A percentile compares a stretch with the other conserved stretches of the same genome.
Conservation (phyloP, 2,888 invertebrate species). For the Alsophila aescularia region DNA sequence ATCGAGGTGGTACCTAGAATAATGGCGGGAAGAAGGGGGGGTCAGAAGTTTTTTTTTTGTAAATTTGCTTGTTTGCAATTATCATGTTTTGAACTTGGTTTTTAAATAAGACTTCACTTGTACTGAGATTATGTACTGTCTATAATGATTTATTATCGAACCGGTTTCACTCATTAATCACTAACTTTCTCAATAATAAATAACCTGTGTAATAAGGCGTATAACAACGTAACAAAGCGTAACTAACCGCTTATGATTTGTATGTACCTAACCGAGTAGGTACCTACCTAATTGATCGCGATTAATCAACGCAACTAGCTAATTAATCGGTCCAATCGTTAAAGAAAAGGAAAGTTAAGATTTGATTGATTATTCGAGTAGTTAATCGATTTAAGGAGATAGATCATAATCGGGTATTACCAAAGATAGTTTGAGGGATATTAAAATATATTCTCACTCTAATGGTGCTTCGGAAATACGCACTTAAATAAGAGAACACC, state of each 20-base stretch:
- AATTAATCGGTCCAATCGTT: conserved; percentile 46
- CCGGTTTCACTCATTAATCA: conserved; percentile 61
- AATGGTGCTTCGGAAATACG: too few relatives aligned
- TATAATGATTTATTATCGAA: conserved; percentile 30
- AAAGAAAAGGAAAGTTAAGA: conserved; percentile 52
- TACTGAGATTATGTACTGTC: conserved; percentile 25
- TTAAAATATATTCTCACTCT: too few relatives aligned
- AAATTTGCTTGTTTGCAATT: too few relatives aligned
- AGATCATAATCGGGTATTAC: too few relatives aligned
- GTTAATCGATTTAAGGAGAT: background rate
- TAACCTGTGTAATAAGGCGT: conserved; percentile 58
- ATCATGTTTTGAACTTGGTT: too few relatives aligned
- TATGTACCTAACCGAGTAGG: conserved; percentile 55
- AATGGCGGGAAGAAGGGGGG: too few relatives aligned
- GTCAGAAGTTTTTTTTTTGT: too few relatives aligned
- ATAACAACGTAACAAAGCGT: conserved; percentile 52
- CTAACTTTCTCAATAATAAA: conserved; percentile 70
- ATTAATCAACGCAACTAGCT: conserved; percentile 36
- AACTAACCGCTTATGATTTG: conserved; percentile 40
- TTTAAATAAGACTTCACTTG: too few relatives aligned
- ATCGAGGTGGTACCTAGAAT: too few relatives aligned
- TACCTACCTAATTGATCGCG: conserved; percentile 51
- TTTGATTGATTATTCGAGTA: conserved; percentile 9
- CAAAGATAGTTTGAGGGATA: too few relatives aligned
- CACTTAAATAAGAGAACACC: too few relatives aligned